Percentiles rank a stretch among this genome's conserved stretches.
Conservation (phyloP, 2,113 vertebrate genomes). For the Chaetorhynchus papuensis region DNA sequence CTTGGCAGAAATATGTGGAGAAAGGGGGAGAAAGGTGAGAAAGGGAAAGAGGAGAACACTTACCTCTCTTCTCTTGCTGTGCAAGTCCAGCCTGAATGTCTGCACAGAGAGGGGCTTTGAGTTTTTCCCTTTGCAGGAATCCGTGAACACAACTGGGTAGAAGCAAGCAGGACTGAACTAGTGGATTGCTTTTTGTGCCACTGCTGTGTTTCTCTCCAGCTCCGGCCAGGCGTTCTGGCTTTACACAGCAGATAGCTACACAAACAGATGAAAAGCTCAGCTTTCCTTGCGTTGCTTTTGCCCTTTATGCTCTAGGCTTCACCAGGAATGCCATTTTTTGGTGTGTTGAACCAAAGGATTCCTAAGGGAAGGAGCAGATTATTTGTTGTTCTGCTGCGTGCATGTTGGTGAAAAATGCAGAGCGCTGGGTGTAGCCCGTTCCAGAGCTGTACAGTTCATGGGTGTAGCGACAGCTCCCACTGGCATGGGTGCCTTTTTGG, state of each 20-base stretch:
- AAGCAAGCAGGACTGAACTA: constrained; percentile 36
- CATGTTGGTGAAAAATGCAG: not conserved
- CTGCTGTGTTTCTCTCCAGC: not conserved
- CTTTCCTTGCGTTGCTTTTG: not conserved
- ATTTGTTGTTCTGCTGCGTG: not conserved
- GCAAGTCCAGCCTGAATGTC: not conserved
- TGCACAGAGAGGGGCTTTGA: not conserved
- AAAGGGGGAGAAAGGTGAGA: not conserved
- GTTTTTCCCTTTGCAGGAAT: constrained; percentile 24
- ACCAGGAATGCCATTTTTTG: not conserved
- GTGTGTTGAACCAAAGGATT: not conserved
- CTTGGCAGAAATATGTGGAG: not conserved
- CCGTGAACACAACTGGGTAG: not conserved
- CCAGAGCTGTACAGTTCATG: not conserved
- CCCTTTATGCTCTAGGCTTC: not conserved
- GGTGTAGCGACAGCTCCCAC: not conserved
- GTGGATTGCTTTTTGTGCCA: constrained; percentile 28
- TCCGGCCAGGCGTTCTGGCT: not conserved
- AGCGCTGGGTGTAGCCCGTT: not conserved
- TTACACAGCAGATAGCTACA: not conserved
- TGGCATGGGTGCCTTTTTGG: not conserved
- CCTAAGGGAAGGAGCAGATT: not conserved
- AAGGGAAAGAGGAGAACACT: not conserved
- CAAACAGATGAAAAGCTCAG: not conserved
- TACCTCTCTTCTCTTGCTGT: not conserved